Conservation (phyloP, 2,797 vertebrate species). For the Lemur catta region DNA sequence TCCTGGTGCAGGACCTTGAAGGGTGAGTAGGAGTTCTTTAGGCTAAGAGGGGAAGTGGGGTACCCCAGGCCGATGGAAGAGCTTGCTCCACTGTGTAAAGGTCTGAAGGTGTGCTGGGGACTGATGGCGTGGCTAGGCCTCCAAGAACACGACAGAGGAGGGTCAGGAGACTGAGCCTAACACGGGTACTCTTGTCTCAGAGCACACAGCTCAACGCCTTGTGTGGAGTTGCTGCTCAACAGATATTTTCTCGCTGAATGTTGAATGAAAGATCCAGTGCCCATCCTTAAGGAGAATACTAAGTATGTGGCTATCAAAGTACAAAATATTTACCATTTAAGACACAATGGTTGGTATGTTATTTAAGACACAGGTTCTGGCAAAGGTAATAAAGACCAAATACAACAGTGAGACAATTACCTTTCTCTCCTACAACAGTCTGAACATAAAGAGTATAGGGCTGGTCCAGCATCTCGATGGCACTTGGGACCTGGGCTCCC, state of each 20-base stretch:
- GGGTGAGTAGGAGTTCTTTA: neutral
- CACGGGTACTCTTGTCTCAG: neutral
- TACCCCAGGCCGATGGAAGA: too few species aligned
- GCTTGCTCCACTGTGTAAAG: too few species aligned
- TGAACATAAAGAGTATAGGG: neutral
- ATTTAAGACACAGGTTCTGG: neutral
- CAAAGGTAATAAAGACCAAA: neutral
- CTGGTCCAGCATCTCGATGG: neutral
- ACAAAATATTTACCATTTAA: neutral
- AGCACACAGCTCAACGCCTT: neutral
- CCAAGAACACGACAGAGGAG: too few species aligned
- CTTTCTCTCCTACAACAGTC: neutral
- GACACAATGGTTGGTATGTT: neutral
- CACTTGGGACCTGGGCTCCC: neutral
- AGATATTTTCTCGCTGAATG: neutral
- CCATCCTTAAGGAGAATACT: neutral
- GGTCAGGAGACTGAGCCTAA: neutral
- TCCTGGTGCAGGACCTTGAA: neutral
- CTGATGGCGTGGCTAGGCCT: neutral
- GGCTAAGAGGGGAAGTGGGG: fast-evolving
- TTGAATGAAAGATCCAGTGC: neutral
- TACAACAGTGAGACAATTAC: neutral
- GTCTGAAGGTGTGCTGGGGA: neutral
- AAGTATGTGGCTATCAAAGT: neutral
- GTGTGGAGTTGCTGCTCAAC: neutral